Percentiles rank a stretch among this genome's conserved stretches.
phyloP scores from a whole-genome alignment of 2,888 invertebrate species.

The Oscheius onirici region DNA sequence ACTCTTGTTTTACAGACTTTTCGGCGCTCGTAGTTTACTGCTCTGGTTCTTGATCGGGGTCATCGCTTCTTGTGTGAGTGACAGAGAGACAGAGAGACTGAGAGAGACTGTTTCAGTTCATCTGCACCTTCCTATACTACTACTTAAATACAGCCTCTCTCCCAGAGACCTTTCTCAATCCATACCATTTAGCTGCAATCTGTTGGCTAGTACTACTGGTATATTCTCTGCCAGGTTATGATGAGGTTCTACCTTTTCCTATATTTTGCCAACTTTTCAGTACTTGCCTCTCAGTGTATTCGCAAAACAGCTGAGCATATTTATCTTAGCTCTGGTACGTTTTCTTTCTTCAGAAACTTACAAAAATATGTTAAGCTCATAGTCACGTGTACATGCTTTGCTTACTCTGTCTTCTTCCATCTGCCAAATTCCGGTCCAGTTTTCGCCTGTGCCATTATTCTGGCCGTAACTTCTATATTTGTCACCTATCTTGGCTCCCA shows the following conservation, averaged over 20 bases:
- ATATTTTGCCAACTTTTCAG: neutral
- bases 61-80: neutral
- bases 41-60: neutral
- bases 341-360: neutral
- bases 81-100: too few relatives aligned
- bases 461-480: neutral
- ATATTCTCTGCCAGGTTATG: neutral
- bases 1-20: neutral
- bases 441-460: neutral
- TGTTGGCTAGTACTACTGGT: neutral
- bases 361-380: neutral
- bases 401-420: too few relatives aligned
- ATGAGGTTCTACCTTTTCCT: neutral
- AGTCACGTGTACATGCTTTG: neutral
- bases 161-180: neutral
- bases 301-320: neutral
- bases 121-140: neutral
- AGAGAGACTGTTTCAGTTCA: neutral
- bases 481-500: constrained; percentile 3
- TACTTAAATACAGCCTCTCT: too few relatives aligned
- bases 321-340: neutral
- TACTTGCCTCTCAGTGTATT: neutral
- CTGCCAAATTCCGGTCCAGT: neutral
- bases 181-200: neutral
- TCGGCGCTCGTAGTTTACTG: neutral